phyloP scores from a whole-genome alignment of 2,113 vertebrate genomes.

The Eolophus roseicapilla region DNA sequence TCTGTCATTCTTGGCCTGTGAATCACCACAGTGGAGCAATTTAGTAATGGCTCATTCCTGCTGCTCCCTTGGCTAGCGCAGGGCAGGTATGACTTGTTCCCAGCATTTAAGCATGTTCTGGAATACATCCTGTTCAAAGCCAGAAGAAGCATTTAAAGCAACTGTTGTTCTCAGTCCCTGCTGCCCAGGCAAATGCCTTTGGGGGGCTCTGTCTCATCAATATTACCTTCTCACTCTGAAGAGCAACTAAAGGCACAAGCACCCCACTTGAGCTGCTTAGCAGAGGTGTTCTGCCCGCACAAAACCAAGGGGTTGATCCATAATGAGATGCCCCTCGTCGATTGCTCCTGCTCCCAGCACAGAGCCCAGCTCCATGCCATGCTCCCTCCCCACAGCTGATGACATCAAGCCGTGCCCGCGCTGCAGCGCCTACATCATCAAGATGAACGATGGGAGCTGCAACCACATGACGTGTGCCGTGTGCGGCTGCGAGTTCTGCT shows the following conservation, averaged over 20 bases:
- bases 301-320: rapidly evolving
- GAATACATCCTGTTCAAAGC: not conserved
- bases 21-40: not conserved
- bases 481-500: conserved; percentile 98
- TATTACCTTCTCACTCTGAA: not conserved
- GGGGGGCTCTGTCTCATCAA: not conserved
- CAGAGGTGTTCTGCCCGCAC: rapidly evolving
- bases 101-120: not conserved
- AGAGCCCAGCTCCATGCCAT: not conserved
- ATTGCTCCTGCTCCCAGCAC: rapidly evolving
- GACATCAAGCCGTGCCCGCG: conserved; percentile 98
- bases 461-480: conserved; percentile 99
- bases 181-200: not conserved
- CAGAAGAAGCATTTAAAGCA: not conserved
- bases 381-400: conserved; percentile 75
- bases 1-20: not conserved
- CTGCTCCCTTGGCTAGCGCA: not conserved
- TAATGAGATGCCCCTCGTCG: rapidly evolving
- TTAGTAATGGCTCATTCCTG: not conserved
- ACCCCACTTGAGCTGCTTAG: rapidly evolving
- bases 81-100: conserved; percentile 31
- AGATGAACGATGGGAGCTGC: conserved; percentile 99
- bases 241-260: not conserved
- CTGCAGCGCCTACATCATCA: conserved; percentile 97
- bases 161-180: not conserved